Percentiles rank a stretch among this genome's conserved stretches.
These are phyloP conservation scores for Hirtodrosophila confusa DNA, from an alignment of 2,888 invertebrate species.

Conservation along the genomic window DNA sequence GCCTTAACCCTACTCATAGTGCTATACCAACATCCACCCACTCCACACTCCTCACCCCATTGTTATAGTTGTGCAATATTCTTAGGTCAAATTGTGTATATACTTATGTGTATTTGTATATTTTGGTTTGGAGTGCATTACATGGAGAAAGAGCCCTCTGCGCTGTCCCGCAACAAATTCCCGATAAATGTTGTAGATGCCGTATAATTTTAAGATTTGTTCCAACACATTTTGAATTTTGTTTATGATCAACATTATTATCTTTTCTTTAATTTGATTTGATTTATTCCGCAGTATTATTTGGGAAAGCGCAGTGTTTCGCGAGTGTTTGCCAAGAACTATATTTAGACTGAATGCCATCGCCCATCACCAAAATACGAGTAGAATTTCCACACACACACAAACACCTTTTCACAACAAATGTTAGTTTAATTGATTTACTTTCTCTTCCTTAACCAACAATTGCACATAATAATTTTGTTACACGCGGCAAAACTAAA, in stretches of 20 bases:
- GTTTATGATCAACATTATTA: slow-evolving; percentile 34
- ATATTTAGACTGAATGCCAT: slow-evolving; percentile 63
- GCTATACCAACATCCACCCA: slow-evolving; percentile 23
- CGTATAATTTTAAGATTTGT: slow-evolving; percentile 26
- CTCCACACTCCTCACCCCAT: slow-evolving; percentile 7
- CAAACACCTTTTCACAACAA: slow-evolving; percentile 39
- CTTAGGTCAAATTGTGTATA: slow-evolving; percentile 31
- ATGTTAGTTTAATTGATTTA: slow-evolving; percentile 67
- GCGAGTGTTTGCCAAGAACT: slow-evolving; percentile 79
- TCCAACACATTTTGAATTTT: slow-evolving; percentile 20
- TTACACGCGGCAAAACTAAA: slow-evolving; percentile 37
- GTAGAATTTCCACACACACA: slow-evolving; percentile 59
- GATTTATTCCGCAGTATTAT: slow-evolving; percentile 80
- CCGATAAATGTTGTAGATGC: slow-evolving; percentile 26
- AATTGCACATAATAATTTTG: slow-evolving; percentile 46
- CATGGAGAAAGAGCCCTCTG: slow-evolving; percentile 34
- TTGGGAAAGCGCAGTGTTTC: slow-evolving; percentile 81
- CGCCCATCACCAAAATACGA: slow-evolving; percentile 56
- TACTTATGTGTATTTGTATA: slow-evolving; percentile 10
- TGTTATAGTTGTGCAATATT: slow-evolving; percentile 23
- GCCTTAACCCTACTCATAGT: slow-evolving; percentile 41
- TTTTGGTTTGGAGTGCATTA: slow-evolving; percentile 37
- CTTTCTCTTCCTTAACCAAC: slow-evolving; percentile 39
- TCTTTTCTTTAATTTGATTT: slow-evolving; percentile 68
- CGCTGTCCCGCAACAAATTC: slow-evolving; percentile 43